A percentile compares a stretch with the other conserved stretches of the same genome.
These are phyloP conservation scores for Drosophila mimetica DNA, from an alignment of 2,888 invertebrate genomes.

Conservation along the genomic window DNA sequence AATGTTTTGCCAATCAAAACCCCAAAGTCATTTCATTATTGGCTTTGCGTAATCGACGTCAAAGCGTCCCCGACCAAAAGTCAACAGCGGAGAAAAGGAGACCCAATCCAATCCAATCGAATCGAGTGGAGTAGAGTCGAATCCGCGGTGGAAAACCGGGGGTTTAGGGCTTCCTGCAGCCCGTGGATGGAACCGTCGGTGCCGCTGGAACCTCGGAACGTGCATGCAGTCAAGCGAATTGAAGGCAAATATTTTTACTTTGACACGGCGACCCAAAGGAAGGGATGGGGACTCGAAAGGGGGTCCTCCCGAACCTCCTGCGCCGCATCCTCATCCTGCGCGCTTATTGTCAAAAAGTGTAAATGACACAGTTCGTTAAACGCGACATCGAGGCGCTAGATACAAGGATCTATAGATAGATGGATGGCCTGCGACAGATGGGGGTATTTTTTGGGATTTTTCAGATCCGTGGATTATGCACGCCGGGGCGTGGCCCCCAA, in stretches of 20 bases:
- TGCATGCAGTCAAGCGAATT: constrained; percentile 80
- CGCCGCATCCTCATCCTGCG: constrained; percentile 10
- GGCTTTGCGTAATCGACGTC: constrained; percentile 81
- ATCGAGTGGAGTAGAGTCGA: too few species aligned
- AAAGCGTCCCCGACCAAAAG: constrained; percentile 77
- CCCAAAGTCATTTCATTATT: constrained; percentile 82
- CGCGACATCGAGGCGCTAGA: constrained; percentile 52
- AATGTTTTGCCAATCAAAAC: constrained; percentile 82
- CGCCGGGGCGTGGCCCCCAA: constrained; percentile 73
- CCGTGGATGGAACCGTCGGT: constrained; percentile 40
- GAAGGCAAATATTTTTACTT: constrained; percentile 80
- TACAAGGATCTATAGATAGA: constrained; percentile 37
- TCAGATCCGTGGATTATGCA: constrained; percentile 74
- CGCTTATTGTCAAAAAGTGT: constrained; percentile 78
- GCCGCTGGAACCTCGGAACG: constrained; percentile 51
- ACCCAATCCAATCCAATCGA: constrained; percentile 13
- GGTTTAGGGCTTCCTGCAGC: constrained; percentile 29
- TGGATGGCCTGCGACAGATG: constrained; percentile 15
- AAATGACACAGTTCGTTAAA: constrained; percentile 83
- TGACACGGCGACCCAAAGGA: constrained; percentile 63
- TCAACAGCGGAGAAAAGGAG: constrained; percentile 55
- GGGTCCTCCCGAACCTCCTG: constrained; percentile 6
- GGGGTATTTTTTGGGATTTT: constrained; percentile 13
- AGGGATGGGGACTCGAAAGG: constrained; percentile 35
- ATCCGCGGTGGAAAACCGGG: not conserved